Evolutionary conservation across 2,888 invertebrate species (phyloP).

Genomic region (Ectemnius cavifrons): DNA sequence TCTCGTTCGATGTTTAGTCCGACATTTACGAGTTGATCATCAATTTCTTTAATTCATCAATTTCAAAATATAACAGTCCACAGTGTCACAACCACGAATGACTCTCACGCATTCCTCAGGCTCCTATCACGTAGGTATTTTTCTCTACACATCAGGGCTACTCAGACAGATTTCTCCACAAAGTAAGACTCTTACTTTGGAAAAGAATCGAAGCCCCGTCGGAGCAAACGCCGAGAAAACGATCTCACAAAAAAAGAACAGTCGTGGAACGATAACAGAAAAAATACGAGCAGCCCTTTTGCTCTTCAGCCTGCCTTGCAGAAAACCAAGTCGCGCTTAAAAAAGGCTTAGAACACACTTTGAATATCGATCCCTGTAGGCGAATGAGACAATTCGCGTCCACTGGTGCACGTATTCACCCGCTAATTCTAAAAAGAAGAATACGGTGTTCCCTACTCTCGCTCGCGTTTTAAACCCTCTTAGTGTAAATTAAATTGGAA

Average conservation of each 20-base stretch:
- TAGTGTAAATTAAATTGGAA: slow-evolving; percentile 43
- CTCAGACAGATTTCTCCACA: slow-evolving; percentile 36
- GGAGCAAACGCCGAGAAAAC: slow-evolving; percentile 26
- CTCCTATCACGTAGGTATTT: slow-evolving; percentile 54
- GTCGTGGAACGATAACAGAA: slow-evolving; percentile 45
- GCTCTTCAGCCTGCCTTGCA: slow-evolving; percentile 48
- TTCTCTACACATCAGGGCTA: slow-evolving; percentile 50
- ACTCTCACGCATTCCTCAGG: slow-evolving; percentile 55
- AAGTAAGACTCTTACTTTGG: slow-evolving; percentile 36
- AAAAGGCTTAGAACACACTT: slow-evolving; percentile 68
- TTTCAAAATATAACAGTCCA: slow-evolving; percentile 26
- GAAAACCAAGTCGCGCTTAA: slow-evolving; percentile 57
- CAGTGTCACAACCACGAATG: slow-evolving; percentile 39
- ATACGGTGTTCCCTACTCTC: slow-evolving; percentile 47
- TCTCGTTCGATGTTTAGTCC: slow-evolving; percentile 15
- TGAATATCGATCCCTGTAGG: slow-evolving; percentile 64
- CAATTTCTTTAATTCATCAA: slow-evolving; percentile 5
- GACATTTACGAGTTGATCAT: background rate
- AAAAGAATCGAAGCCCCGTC: slow-evolving; percentile 27
- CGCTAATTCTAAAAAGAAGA: slow-evolving; percentile 54
- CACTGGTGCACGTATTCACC: slow-evolving; percentile 50
- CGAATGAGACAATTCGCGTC: slow-evolving; percentile 58
- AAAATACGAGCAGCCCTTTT: slow-evolving; percentile 48
- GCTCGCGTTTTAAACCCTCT: slow-evolving; percentile 30
- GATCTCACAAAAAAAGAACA: slow-evolving; percentile 27